Percentiles rank a stretch among this genome's conserved stretches.
These are phyloP conservation scores for Alosa sapidissima DNA, from an alignment of 2,797 vertebrate species.

Conservation along the genomic window DNA sequence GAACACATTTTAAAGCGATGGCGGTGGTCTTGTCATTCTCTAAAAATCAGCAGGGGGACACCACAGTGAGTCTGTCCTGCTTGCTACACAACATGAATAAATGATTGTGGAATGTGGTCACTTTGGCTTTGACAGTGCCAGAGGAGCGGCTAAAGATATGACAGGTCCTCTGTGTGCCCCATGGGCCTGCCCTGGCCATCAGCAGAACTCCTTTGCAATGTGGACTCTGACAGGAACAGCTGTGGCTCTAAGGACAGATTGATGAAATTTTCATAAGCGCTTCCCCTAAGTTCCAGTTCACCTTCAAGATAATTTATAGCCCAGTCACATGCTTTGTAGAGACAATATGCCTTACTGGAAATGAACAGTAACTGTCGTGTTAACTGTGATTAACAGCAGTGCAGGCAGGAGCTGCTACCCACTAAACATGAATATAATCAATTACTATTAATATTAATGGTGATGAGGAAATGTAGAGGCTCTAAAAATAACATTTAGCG, in stretches of 20 bases:
- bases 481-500: slow-evolving; percentile 31
- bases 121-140: slow-evolving; percentile 70
- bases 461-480: slow-evolving; percentile 74
- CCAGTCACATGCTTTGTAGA: slow-evolving; percentile 83
- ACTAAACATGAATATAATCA: slow-evolving; percentile 69
- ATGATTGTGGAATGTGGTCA: slow-evolving; percentile 5
- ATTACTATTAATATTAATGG: slow-evolving; percentile 71
- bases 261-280: slow-evolving; percentile 93
- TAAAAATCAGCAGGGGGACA: background rate
- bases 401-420: slow-evolving; percentile 71
- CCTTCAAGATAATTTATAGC: slow-evolving; percentile 96
- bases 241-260: slow-evolving; percentile 85
- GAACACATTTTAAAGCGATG: background rate
- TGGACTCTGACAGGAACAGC: slow-evolving; percentile 90
- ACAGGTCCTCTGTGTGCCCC: slow-evolving; percentile 71
- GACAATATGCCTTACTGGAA: slow-evolving; percentile 90
- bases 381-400: slow-evolving; percentile 87
- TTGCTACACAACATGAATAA: background rate
- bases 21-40: background rate
- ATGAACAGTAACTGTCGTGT: slow-evolving; percentile 90
- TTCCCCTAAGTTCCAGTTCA: slow-evolving; percentile 90
- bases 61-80: background rate
- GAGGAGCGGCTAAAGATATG: slow-evolving; percentile 74
- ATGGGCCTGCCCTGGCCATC: slow-evolving; percentile 80
- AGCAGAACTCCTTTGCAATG: slow-evolving; percentile 76